Evolutionary conservation across 2,113 vertebrate genomes (phyloP).

Genomic region (Hoplias malabaricus): DNA sequence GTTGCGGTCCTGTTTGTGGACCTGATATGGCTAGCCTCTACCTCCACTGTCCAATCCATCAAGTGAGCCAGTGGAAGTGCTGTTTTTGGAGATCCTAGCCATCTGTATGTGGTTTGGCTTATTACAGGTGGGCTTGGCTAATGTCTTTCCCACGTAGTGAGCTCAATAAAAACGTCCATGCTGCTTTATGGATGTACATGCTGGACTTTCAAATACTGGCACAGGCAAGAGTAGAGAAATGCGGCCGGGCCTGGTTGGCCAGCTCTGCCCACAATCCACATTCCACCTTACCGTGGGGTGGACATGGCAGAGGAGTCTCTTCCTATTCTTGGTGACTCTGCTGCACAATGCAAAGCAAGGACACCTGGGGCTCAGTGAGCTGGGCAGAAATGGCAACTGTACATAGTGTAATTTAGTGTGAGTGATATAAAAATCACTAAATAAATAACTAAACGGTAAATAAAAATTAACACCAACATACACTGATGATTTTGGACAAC

Average conservation of each 20-base stretch:
- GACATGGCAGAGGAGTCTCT: background rate
- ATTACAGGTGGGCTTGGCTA: conserved; percentile 55
- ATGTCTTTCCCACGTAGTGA: conserved; percentile 55
- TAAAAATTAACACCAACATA: no score
- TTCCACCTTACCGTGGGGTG: conserved; percentile 34
- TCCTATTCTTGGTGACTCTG: background rate
- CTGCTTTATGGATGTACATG: conserved; percentile 49
- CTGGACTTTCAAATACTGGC: conserved; percentile 41
- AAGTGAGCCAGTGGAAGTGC: conserved; percentile 34
- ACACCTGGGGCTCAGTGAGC: background rate
- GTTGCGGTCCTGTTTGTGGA: background rate
- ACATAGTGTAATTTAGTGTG: background rate
- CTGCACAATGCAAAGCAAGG: background rate
- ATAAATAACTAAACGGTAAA: no score
- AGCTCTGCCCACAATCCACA: conserved; percentile 7
- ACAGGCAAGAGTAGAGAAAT: conserved; percentile 5
- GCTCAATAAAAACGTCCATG: conserved; percentile 55
- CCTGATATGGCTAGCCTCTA: conserved; percentile 30
- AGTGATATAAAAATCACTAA: background rate
- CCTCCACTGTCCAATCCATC: conserved; percentile 42
- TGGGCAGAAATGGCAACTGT: background rate
- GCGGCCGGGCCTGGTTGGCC: background rate
- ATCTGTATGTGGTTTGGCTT: conserved; percentile 57
- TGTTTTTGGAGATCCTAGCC: conserved; percentile 49
- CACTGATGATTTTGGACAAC: background rate